Base-by-base conservation (phyloP, 2,797 vertebrate genomes). In the Leucoraja ocellata region DNA sequence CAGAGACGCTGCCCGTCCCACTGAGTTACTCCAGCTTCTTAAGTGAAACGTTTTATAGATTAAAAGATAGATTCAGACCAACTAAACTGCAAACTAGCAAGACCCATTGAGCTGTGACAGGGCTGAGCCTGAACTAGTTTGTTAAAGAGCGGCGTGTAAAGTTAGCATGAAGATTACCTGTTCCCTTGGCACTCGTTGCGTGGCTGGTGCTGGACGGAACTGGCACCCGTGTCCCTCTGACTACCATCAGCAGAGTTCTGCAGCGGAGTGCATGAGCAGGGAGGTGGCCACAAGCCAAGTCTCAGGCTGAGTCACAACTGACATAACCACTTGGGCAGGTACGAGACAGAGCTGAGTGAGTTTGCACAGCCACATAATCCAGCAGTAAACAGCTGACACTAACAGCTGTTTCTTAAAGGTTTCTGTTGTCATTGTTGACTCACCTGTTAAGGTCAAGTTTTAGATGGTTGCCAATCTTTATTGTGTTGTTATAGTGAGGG, bases 171-270 rank as follows among this genome's bases (percentile, higher is more conserved):
- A n/a, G 58, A 14, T 86, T 86, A 91, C 65, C 65, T 91, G 21
- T 91, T 73, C 73, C 23, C 32, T 91, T 73, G 88, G 18, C 63
- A 46, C 1, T 46, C 21, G 88, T 6, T 46, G 65, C 46, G 65
- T 39, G 71, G 73, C 32, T 39, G 65, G 88, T 13, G 46, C 32
- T 39, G 65, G 88, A 46, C 18, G 8, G 25, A 65, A 5, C 18
- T 25, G 65, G 18, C 88, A n/a, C 39, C 88, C 88, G 39, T 91
- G 88, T 91, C 68, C 68, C 73, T 73, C 88, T 39, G 88, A 39
- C 13, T 11, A 46, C 74, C 68, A 74, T 36, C n/a, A 73, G 65
- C 46, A 73, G 46, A 54, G 46, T 54, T 91, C 32, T 91, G 18
- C 18, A 25, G 88, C 36, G 65, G 73, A 46, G 65, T 71, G 68